phyloP scores from a whole-genome alignment of 2,888 invertebrate species.

The Drosophila quinaria region DNA sequence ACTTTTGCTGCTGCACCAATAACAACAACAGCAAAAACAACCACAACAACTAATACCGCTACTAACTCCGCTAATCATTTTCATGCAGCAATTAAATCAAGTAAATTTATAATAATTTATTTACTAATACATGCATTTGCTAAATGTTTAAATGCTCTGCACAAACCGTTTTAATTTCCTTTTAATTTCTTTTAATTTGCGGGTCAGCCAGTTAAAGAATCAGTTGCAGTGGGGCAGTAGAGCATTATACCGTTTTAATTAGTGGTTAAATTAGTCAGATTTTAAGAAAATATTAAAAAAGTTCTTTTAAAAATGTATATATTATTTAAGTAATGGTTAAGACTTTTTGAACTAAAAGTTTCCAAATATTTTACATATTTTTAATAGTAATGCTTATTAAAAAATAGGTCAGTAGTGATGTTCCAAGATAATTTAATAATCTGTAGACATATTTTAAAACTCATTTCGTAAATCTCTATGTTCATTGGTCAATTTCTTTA shows the following conservation, averaged over 20 bases:
- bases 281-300: too few relatives aligned
- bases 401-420: too few relatives aligned
- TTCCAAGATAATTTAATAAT: too few relatives aligned
- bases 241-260: not conserved
- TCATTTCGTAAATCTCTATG: too few relatives aligned
- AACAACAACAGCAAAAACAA: conserved; percentile 11
- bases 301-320: too few relatives aligned
- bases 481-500: too few relatives aligned
- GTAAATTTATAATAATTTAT: conserved; percentile 58
- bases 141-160: conserved; percentile 27
- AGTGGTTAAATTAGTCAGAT: not conserved
- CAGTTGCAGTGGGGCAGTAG: not conserved
- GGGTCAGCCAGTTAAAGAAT: not conserved
- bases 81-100: conserved; percentile 65
- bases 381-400: too few relatives aligned
- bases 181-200: conserved; percentile 19
- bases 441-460: too few relatives aligned
- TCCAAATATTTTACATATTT: too few relatives aligned
- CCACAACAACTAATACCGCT: conserved; percentile 39
- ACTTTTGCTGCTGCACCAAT: conserved; percentile 31
- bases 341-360: too few relatives aligned
- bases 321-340: too few relatives aligned
- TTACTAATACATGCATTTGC: conserved; percentile 27
- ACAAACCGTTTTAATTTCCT: conserved; percentile 25
- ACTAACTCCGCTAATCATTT: conserved; percentile 60